Conservation (phyloP, 2,797 vertebrate genomes). For the Margarornis squamiger region DNA sequence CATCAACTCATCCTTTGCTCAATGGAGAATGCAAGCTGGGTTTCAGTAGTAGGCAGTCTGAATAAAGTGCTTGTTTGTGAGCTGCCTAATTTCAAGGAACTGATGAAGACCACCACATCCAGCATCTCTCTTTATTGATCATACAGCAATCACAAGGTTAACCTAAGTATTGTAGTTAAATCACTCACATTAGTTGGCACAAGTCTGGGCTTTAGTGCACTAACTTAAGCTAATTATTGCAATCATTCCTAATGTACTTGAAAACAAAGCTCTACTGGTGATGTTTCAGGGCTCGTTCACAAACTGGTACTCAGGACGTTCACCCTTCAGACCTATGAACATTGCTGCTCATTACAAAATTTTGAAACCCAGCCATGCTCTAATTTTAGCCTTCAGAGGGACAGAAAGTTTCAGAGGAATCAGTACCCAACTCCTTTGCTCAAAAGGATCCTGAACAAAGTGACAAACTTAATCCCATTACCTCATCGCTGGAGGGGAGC, state of each 20-base stretch:
- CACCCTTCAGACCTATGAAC: not conserved
- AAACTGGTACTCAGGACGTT: not conserved
- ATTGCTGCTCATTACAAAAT: not conserved
- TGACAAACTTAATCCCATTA: not conserved
- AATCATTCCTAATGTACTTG: not conserved
- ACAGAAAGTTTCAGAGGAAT: not conserved
- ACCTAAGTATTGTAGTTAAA: not conserved
- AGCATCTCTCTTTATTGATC: not conserved
- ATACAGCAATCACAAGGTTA: not conserved
- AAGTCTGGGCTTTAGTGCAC: not conserved
- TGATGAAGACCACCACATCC: not conserved
- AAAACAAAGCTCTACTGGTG: not conserved
- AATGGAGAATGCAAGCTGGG: not conserved
- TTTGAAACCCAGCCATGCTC: not conserved
- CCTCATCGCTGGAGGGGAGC: conserved; percentile 20
- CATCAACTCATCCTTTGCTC: not conserved
- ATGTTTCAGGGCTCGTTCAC: not conserved
- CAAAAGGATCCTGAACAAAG: not conserved
- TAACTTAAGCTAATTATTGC: not conserved
- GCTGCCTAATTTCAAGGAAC: not conserved
- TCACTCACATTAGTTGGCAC: not conserved
- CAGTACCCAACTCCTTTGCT: not conserved
- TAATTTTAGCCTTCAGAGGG: conserved; percentile 17
- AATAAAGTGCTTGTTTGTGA: not conserved
- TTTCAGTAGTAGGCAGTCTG: not conserved